phyloP scores from a whole-genome alignment of 2,797 vertebrate genomes.

The Rhodeus uyekii region DNA sequence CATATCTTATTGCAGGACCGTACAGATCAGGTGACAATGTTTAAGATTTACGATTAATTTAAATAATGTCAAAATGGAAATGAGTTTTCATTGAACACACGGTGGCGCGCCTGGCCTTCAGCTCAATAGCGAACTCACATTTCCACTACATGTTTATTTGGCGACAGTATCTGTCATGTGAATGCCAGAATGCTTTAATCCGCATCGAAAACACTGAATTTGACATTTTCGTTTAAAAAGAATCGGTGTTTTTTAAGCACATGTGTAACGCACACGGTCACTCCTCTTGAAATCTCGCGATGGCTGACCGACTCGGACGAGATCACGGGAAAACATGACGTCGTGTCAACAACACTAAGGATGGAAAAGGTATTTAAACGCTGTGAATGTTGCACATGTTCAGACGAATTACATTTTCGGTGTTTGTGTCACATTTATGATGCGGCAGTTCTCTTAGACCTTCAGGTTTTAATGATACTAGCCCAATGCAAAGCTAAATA shows the following conservation, averaged over 20 bases:
- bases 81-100: neutral
- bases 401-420: neutral
- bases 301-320: conserved; percentile 51
- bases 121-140: no score
- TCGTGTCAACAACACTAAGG: conserved; percentile 72
- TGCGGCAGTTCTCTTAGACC: neutral
- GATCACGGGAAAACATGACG: conserved; percentile 62
- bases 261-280: conserved; percentile 49
- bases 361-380: conserved; percentile 45
- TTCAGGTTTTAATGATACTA: neutral
- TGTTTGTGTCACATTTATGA: neutral
- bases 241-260: no score
- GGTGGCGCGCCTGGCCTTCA: conserved; percentile 8
- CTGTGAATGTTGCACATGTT: neutral
- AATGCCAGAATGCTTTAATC: no score
- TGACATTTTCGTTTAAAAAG: no score
- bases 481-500: neutral
- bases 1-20: neutral
- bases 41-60: neutral
- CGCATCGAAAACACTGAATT: no score
- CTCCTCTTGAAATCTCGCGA: conserved; percentile 69
- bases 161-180: no score
- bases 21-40: neutral
- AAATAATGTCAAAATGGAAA: neutral
- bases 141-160: no score